These are phyloP conservation scores for Biston stratarius DNA, from an alignment of 2,888 invertebrate species.

Conservation along the genomic window DNA sequence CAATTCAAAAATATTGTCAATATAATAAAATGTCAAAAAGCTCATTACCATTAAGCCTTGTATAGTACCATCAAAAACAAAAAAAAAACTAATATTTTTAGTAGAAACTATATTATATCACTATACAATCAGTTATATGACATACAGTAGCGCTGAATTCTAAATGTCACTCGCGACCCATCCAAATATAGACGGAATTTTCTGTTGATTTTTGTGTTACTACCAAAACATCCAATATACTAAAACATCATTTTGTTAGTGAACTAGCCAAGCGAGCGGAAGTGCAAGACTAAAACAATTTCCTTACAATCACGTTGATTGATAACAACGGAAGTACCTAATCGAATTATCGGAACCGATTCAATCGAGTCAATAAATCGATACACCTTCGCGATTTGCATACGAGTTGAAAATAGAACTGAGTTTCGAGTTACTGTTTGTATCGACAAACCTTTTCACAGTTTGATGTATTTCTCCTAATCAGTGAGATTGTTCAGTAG, in stretches of 20 bases:
- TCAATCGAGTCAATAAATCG: slow-evolving; percentile 5
- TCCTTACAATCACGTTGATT: slow-evolving; percentile 36
- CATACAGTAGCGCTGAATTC: no score
- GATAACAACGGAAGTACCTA: slow-evolving; percentile 25
- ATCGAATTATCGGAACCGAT: slow-evolving; percentile 28
- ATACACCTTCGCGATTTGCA: slow-evolving; percentile 5
- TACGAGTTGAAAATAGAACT: slow-evolving; percentile 25
- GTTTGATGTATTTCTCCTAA: slow-evolving; percentile 31
- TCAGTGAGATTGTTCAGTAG: slow-evolving; percentile 38
- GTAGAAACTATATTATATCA: no score
- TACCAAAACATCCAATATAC: slow-evolving; percentile 31
- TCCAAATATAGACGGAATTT: no score
- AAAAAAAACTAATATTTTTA: no score
- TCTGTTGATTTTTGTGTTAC: no score
- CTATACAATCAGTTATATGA: no score
- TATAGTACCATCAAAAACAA: no score
- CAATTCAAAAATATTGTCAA: no score
- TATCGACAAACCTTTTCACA: slow-evolving; percentile 5
- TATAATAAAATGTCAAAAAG: no score
- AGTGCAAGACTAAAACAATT: slow-evolving; percentile 23
- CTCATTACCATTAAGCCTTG: no score
- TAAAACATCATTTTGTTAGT: neutral
- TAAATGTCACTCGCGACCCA: no score
- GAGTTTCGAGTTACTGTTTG: neutral
- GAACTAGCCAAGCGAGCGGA: slow-evolving; percentile 6